Base-by-base conservation (phyloP, 2,888 invertebrate species). In the Hypsopygia costalis region DNA sequence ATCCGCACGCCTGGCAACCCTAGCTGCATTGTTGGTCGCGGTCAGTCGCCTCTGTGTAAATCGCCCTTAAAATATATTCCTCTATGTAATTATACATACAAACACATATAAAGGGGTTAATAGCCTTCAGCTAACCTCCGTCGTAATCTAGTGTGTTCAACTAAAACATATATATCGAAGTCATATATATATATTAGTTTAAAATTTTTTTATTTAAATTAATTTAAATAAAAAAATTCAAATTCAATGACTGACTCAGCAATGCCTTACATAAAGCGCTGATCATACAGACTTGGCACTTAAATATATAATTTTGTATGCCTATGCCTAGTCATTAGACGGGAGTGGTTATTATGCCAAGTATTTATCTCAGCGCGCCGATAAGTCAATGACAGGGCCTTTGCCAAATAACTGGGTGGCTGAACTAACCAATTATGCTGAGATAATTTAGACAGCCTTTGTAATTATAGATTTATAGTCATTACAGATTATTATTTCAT, bases 311-410 rank as follows among this genome's bases (percentile, higher is more conserved):
- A n/a, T n/a, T n/a, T 4, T 3, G 16, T 16, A 16, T 16, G 4
- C 16, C 16, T 16, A 2, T 31, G n/a, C n/a, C n/a, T n/a, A n/a
- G 31, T 37, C 22, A 37, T 37, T 37, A 31, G 6, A 11, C 22
- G 30, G 30, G 30, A 21, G 21, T 37, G 21, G 37, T 31, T 30
- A 37, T 37, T 31, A 37, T 22, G 30, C 31, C 22, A 37, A 37
- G 37, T 31, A 29, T 31, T 31, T 37, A 37, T 37, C 31, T 10
- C 22, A 21, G 11, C 11, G 11, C n/a, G 30, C 21, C 20, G 21
- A 37, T 37, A 36, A 11, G 11, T 9, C 22, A 31, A 31, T 11
- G 31, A 31, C 37, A 37, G 37, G 36, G 16, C 11, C 10, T 11
- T 31, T 22, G 11, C 20, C 27, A 12, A 37, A 31, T 21, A 21